phyloP scores from a whole-genome alignment of 2,113 vertebrate species.

The Capreolus pygargus region DNA sequence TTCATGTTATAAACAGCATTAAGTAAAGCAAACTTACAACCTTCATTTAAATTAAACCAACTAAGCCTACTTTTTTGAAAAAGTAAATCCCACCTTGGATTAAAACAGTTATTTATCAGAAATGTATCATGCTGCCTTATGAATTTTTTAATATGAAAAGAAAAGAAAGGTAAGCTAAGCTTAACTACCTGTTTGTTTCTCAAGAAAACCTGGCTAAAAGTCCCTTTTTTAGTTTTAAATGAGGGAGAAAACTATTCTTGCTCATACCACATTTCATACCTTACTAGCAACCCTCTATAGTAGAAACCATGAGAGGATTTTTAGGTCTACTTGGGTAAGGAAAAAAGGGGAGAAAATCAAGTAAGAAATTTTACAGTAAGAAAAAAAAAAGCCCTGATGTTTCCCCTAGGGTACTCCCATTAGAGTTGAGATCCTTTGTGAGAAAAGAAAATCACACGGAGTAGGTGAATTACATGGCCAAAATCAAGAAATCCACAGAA shows the following conservation, averaged over 20 bases:
- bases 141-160: conserved; percentile 26
- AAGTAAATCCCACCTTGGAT: not conserved
- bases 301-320: not conserved
- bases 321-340: not conserved
- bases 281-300: not conserved
- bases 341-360: not conserved
- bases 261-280: not conserved
- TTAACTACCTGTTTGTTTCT: not conserved
- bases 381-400: not conserved
- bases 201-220: not conserved
- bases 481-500: conserved; percentile 24
- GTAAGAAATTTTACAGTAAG: not conserved
- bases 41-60: conserved; percentile 31
- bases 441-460: not conserved
- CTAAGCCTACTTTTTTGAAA: conserved; percentile 5
- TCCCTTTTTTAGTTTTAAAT: conserved; percentile 32
- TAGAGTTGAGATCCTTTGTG: not conserved
- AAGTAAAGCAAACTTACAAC: conserved; percentile 19
- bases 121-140: not conserved
- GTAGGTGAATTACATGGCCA: not conserved
- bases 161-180: not conserved
- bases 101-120: conserved; percentile 1
- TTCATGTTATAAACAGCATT: not conserved
- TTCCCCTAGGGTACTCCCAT: not conserved
- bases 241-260: not conserved